These are phyloP conservation scores for Chalcis sispes DNA, from an alignment of 2,888 invertebrate genomes.

Conservation along the genomic window DNA sequence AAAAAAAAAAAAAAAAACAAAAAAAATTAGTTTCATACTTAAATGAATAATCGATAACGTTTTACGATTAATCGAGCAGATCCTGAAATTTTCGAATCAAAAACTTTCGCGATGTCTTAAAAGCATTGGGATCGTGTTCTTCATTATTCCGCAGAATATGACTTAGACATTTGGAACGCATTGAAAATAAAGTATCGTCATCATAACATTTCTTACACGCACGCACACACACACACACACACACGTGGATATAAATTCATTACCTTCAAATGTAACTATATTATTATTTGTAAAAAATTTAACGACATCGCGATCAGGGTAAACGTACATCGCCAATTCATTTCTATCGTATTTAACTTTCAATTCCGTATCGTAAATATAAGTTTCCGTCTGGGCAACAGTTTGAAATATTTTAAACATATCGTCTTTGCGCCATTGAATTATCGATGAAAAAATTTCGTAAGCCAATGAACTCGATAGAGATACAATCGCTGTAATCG, in stretches of 20 bases:
- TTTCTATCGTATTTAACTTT: slow-evolving; percentile 43
- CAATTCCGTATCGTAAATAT: slow-evolving; percentile 38
- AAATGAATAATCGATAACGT: background rate
- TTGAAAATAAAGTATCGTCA: no score
- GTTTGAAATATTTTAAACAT: no score
- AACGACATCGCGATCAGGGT: slow-evolving; percentile 51
- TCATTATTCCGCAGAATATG: slow-evolving; percentile 32
- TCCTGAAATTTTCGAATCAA: slow-evolving; percentile 45
- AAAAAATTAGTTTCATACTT: no score
- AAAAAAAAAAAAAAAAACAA: no score
- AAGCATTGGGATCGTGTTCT: slow-evolving; percentile 17
- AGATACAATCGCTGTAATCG: slow-evolving; percentile 19
- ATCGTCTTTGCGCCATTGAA: no score
- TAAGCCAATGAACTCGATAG: slow-evolving; percentile 17
- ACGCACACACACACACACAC: no score
- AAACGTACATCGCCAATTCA: slow-evolving; percentile 44
- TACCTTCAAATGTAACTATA: slow-evolving; percentile 57
- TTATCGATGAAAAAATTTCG: no score
- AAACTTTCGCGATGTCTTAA: slow-evolving; percentile 22
- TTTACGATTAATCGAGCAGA: slow-evolving; percentile 32
- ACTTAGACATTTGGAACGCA: slow-evolving; percentile 14
- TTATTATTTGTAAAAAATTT: slow-evolving; percentile 58
- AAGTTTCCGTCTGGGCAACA: slow-evolving; percentile 28
- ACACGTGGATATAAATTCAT: background rate
- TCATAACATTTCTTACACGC: no score